Evolutionary conservation across 2,888 invertebrate species (phyloP).

Genomic region (Eupeodes latifasciatus): DNA sequence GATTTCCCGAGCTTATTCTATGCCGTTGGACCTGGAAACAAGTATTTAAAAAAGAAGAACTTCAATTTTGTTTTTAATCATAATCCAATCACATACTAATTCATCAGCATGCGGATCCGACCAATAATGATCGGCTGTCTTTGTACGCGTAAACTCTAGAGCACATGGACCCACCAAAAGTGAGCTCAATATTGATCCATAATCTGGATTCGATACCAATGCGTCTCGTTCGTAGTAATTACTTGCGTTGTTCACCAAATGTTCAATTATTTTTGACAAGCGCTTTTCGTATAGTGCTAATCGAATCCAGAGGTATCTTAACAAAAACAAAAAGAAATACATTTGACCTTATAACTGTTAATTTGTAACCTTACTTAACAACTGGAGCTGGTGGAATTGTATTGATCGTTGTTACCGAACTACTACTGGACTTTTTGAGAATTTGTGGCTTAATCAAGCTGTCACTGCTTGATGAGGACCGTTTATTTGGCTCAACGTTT

Average conservation of each 20-base stretch:
- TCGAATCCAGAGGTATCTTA: conserved; percentile 94
- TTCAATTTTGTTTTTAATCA: neutral
- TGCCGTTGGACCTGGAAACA: conserved; percentile 84
- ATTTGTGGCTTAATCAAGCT: conserved; percentile 88
- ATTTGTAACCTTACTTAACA: conserved; percentile 45
- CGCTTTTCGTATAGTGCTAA: conserved; percentile 95
- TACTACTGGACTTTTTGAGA: conserved; percentile 88
- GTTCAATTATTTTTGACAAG: conserved; percentile 94
- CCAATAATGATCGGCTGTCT: conserved; percentile 95
- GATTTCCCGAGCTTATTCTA: conserved; percentile 92
- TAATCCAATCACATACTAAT: conserved; percentile 85
- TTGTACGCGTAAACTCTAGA: conserved; percentile 94
- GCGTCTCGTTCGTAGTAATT: conserved; percentile 96
- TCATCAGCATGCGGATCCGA: conserved; percentile 98
- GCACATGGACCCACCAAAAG: conserved; percentile 97
- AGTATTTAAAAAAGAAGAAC: neutral
- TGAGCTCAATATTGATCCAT: conserved; percentile 95
- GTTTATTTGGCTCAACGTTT: conserved; percentile 87
- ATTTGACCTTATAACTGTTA: no score
- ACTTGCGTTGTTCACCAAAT: conserved; percentile 92
- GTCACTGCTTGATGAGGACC: conserved; percentile 87
- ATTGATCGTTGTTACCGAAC: conserved; percentile 81
- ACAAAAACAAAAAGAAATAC: neutral
- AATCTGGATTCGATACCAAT: conserved; percentile 94
- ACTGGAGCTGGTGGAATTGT: conserved; percentile 69